Percentiles rank a stretch among this genome's conserved stretches.
Evolutionary conservation across 2,113 vertebrate genomes (phyloP).

Genomic region (Tautogolabrus adspersus): DNA sequence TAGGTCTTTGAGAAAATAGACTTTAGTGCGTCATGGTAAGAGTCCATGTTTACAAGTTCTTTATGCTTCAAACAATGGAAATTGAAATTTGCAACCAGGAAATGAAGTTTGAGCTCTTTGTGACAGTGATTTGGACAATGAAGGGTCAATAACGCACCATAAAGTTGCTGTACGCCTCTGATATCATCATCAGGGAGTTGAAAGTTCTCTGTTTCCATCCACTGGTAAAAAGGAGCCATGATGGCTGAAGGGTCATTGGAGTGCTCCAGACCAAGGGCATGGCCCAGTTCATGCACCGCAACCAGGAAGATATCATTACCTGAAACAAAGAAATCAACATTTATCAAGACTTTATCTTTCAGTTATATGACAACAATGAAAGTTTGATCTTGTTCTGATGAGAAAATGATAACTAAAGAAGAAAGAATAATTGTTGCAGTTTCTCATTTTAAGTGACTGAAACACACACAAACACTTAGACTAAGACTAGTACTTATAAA

Average conservation of each 20-base stretch:
- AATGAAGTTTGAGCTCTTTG: neutral
- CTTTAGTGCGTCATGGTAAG: no score
- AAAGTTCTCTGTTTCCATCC: conserved; percentile 94
- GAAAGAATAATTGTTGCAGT: neutral
- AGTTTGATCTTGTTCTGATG: neutral
- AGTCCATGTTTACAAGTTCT: no score
- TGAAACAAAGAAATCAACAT: conserved; percentile 53
- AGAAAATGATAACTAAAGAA: neutral
- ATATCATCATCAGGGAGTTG: conserved; percentile 89
- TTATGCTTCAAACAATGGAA: no score
- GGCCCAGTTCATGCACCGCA: conserved; percentile 91
- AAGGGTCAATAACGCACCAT: conserved; percentile 75
- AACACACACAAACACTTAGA: neutral
- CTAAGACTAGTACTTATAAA: neutral
- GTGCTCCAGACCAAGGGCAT: conserved; percentile 92
- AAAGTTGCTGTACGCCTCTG: conserved; percentile 90
- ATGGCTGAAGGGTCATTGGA: conserved; percentile 92
- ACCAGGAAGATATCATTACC: conserved; percentile 93
- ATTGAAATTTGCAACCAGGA: neutral
- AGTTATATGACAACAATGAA: neutral
- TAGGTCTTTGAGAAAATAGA: no score
- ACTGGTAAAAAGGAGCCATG: conserved; percentile 96
- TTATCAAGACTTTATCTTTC: neutral
- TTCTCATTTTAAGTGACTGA: conserved; percentile 49
- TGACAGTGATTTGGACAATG: neutral